These are phyloP conservation scores for Rhimphoctona megacephalus DNA, from an alignment of 2,888 invertebrate species.

Conservation along the genomic window DNA sequence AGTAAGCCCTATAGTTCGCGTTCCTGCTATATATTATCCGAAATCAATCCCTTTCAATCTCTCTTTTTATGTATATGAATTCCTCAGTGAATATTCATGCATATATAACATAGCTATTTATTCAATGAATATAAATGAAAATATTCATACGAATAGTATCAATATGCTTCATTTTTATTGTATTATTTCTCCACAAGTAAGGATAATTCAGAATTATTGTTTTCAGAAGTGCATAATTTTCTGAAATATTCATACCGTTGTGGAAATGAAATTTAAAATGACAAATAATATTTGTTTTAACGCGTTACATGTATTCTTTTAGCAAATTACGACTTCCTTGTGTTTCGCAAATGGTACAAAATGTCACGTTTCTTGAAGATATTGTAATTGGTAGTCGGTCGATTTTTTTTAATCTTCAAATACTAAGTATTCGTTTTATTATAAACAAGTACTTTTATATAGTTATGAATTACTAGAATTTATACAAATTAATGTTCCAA, in stretches of 20 bases:
- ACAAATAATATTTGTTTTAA: not conserved
- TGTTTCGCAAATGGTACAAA: no score
- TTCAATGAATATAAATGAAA: not conserved
- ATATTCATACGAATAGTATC: not conserved
- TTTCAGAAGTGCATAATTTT: not conserved
- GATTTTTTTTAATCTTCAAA: not conserved
- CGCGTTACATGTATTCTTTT: not conserved
- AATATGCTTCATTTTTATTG: no score
- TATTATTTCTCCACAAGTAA: no score
- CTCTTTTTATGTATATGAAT: not conserved
- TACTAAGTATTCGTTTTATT: not conserved
- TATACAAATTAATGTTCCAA: not conserved
- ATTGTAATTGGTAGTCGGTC: not conserved
- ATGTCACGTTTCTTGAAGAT: no score
- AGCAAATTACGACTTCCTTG: no score
- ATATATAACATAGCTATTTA: not conserved
- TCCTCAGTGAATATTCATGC: not conserved
- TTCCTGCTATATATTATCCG: not conserved
- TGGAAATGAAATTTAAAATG: not conserved
- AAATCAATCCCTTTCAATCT: slow-evolving; percentile 6
- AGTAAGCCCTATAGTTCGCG: slow-evolving; percentile 17
- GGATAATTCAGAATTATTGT: not conserved
- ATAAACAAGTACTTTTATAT: not conserved
- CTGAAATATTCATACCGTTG: not conserved
- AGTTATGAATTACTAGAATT: not conserved